A percentile compares a stretch with the other conserved stretches of the same genome.
Evolutionary conservation across 2,888 invertebrate species (phyloP).

Genomic region (Mythimna ferrago): DNA sequence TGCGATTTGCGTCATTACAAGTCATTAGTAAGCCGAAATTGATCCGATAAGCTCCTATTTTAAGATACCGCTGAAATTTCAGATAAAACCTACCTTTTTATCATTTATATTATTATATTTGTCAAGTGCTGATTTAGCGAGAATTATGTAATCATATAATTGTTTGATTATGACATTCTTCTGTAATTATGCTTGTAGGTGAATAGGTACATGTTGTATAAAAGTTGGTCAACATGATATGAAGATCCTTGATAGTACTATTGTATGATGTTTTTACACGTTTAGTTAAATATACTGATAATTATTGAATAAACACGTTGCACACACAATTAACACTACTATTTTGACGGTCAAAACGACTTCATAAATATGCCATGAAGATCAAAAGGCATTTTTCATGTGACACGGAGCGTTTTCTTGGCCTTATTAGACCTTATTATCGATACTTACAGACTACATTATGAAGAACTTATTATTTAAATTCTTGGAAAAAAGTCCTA

Average conservation of each 20-base stretch:
- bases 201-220: neutral
- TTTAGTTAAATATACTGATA: neutral
- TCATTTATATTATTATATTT: constrained; percentile 58
- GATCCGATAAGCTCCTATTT: constrained; percentile 58
- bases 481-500: too few relatives aligned
- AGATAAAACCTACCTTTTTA: constrained; percentile 70
- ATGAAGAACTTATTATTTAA: too few relatives aligned
- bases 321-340: too few relatives aligned
- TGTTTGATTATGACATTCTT: constrained; percentile 30
- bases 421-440: too few relatives aligned
- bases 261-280: neutral
- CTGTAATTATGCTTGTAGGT: constrained; percentile 4
- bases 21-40: constrained; percentile 52
- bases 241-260: constrained; percentile 1
- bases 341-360: too few relatives aligned
- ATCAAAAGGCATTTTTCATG: too few relatives aligned
- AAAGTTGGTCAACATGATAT: neutral
- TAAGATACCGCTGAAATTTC: constrained; percentile 68
- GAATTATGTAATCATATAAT: constrained; percentile 29
- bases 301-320: neutral
- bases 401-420: too few relatives aligned
- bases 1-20: constrained; percentile 65
- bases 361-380: too few relatives aligned
- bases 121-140: constrained; percentile 25
- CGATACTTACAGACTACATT: too few relatives aligned